Evolutionary conservation across 1,140 invertebrate genomes (phyloP).

Genomic region (Pseudomyrmex dendroicus): DNA sequence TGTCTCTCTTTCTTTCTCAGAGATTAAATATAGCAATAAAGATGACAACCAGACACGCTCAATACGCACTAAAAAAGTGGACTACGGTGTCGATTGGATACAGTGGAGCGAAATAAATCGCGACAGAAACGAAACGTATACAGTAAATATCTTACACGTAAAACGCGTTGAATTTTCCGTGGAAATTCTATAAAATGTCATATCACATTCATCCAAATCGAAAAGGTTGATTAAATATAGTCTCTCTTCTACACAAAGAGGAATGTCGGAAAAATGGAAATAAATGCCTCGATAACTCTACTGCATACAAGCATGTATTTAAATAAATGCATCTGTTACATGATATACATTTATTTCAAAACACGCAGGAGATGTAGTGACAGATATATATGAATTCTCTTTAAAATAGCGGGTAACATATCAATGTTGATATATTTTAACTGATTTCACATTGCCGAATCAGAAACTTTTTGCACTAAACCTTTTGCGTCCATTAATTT

Average conservation of each 20-base stretch:
- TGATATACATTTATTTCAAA: conserved; percentile 44
- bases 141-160: neutral
- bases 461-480: conserved; percentile 8
- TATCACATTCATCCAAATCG: conserved; percentile 36
- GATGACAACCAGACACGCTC: conserved; percentile 54
- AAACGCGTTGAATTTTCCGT: neutral
- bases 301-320: conserved; percentile 34
- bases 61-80: conserved; percentile 33
- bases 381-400: conserved; percentile 42
- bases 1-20: conserved; percentile 45
- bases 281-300: conserved; percentile 44
- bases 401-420: conserved; percentile 29
- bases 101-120: conserved; percentile 7
- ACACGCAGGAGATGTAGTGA: neutral
- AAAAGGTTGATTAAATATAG: conserved; percentile 34
- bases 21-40: conserved; percentile 80
- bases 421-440: conserved; percentile 44
- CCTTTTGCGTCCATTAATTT: neutral
- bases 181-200: conserved; percentile 39
- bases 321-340: conserved; percentile 18
- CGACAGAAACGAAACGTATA: neutral
- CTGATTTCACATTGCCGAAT: conserved; percentile 41
- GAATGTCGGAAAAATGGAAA: conserved; percentile 51
- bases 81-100: conserved; percentile 31
- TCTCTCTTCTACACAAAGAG: conserved; percentile 25